Evolutionary conservation across 2,888 invertebrate genomes (phyloP).

Genomic region (Camponotus fellah): DNA sequence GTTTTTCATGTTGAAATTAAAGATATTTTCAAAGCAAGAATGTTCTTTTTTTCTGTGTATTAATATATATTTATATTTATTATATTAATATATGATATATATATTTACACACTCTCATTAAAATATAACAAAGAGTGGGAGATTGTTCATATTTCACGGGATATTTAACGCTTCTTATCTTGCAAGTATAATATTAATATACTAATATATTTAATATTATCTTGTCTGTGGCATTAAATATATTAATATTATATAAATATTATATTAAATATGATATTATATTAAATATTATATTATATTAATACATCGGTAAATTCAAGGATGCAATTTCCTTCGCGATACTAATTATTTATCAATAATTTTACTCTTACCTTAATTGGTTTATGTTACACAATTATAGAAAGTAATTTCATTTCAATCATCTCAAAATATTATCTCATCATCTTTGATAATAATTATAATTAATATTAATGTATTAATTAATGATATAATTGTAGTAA

Average conservation of each 20-base stretch:
- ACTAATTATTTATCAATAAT: not conserved
- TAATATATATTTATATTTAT: not conserved
- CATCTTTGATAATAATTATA: not conserved
- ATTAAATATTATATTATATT: no score
- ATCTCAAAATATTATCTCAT: not conserved
- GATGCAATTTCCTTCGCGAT: not conserved
- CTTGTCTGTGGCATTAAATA: no score
- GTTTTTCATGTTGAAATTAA: no score
- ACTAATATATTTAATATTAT: no score
- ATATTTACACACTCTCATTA: slow-evolving; percentile 18
- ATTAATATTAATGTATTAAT: slow-evolving; percentile 7
- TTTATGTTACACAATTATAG: not conserved
- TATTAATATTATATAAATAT: no score
- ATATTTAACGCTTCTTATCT: slow-evolving; percentile 36
- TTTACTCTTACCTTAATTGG: not conserved
- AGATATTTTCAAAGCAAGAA: no score
- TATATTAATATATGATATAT: not conserved
- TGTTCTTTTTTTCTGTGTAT: no score
- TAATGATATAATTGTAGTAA: not conserved
- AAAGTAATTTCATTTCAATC: not conserved
- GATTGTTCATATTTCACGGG: slow-evolving; percentile 27
- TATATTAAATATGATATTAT: no score
- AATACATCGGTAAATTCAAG: not conserved
- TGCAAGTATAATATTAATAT: not conserved
- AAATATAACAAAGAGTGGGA: slow-evolving; percentile 21